A percentile compares a stretch with the other conserved stretches of the same genome.
phyloP scores from a whole-genome alignment of 2,888 invertebrate genomes.

The Carpatolechia fugitivella region DNA sequence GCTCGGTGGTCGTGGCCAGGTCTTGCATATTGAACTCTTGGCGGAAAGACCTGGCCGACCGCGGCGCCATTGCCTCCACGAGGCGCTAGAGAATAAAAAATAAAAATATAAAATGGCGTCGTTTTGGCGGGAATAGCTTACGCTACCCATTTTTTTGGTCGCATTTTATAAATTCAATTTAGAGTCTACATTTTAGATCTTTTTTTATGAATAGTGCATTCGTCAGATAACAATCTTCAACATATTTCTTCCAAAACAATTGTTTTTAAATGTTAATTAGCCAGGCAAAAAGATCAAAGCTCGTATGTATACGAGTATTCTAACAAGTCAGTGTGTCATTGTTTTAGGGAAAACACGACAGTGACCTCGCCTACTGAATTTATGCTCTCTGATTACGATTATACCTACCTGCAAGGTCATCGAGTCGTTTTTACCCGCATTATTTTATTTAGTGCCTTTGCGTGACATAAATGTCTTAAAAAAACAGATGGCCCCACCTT shows the following conservation, averaged over 20 bases:
- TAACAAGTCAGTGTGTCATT: background rate
- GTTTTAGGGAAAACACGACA: constrained; percentile 6
- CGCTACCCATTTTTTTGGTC: too few relatives aligned
- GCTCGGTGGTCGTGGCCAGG: constrained; percentile 82
- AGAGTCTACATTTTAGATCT: too few relatives aligned
- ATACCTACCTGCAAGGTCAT: constrained; percentile 4
- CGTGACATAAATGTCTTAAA: background rate
- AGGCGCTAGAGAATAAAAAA: constrained; percentile 75
- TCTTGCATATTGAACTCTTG: constrained; percentile 89
- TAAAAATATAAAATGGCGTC: constrained; percentile 1
- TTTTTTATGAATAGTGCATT: too few relatives aligned
- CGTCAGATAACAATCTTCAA: too few relatives aligned
- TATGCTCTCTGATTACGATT: background rate
- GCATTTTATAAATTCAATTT: too few relatives aligned
- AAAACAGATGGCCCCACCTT: background rate
- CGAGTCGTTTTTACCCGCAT: constrained; percentile 3
- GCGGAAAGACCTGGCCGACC: constrained; percentile 87
- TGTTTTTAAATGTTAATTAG: too few relatives aligned
- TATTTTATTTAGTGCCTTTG: background rate
- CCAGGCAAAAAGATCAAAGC: background rate
- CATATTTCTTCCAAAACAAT: too few relatives aligned
- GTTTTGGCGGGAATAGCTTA: background rate
- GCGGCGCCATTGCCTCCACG: constrained; percentile 84
- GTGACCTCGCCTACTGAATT: background rate
- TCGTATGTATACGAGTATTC: background rate